Evolutionary conservation across 1,140 invertebrate species (phyloP).

Genomic region (Rhopalosiphum maidis): DNA sequence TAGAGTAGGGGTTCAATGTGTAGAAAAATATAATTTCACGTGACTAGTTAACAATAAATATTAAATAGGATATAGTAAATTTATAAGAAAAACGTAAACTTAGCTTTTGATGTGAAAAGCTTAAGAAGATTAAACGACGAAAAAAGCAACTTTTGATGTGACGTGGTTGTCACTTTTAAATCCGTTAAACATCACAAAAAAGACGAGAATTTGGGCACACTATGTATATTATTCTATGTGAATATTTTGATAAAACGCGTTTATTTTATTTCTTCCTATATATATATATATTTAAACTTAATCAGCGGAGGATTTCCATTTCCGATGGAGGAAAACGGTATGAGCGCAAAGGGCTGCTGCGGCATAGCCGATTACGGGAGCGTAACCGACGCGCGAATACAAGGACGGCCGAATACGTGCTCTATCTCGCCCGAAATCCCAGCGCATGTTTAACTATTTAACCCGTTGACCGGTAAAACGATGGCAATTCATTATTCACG

Average conservation of each 20-base stretch:
- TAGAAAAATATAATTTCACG: no score
- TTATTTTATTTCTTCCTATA: not conserved
- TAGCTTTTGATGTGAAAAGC: no score
- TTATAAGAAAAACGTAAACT: no score
- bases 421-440: slow-evolving; percentile 52
- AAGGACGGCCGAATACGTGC: not conserved
- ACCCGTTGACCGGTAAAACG: slow-evolving; percentile 55
- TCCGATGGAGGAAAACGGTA: not conserved
- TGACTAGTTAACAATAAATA: no score
- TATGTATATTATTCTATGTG: no score
- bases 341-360: not conserved
- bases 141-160: no score
- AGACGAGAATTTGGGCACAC: no score
- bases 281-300: not conserved
- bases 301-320: not conserved
- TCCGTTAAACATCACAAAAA: no score
- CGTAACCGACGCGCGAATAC: not conserved
- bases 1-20: no score
- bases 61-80: no score
- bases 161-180: no score
- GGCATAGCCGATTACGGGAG: slow-evolving; percentile 37
- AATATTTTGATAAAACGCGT: not conserved
- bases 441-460: slow-evolving; percentile 51
- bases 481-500: slow-evolving; percentile 52
- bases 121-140: no score